These are phyloP conservation scores for Tauraco erythrolophus DNA, from an alignment of 2,113 vertebrate species.

Conservation along the genomic window DNA sequence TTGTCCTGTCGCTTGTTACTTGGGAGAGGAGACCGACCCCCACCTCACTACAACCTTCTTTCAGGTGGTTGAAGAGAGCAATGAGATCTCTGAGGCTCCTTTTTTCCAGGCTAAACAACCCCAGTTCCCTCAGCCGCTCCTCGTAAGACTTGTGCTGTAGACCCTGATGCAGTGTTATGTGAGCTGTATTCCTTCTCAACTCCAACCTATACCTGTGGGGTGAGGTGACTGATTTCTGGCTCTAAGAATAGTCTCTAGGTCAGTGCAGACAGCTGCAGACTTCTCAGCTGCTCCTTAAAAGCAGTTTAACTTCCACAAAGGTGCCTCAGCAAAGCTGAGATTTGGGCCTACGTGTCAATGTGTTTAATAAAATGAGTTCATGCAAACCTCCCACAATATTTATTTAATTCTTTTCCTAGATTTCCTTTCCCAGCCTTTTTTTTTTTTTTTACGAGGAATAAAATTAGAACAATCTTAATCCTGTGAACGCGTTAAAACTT, in stretches of 20 bases:
- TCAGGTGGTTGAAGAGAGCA: no score
- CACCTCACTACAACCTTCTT: no score
- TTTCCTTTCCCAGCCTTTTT: not conserved
- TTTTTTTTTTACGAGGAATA: not conserved
- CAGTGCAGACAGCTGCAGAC: not conserved
- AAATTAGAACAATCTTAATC: not conserved
- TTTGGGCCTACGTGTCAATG: not conserved
- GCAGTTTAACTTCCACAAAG: not conserved
- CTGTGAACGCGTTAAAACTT: not conserved
- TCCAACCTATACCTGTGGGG: not conserved
- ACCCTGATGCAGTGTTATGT: rapidly evolving
- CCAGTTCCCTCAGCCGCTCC: no score
- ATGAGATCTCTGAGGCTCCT: no score
- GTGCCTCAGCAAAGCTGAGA: not conserved
- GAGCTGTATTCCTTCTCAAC: not conserved
- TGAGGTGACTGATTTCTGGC: not conserved
- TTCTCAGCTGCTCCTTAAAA: not conserved
- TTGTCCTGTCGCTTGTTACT: no score
- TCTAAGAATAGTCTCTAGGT: not conserved
- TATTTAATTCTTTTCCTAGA: not conserved
- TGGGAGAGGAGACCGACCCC: no score
- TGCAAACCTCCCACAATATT: rapidly evolving
- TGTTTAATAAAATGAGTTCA: not conserved
- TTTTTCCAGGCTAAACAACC: no score
- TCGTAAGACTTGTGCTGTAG: no score